Evolutionary conservation across 1,140 invertebrate species (phyloP), one percentile per base, ranked within the genome.

Genomic region (Temnothorax longispinosus): DNA sequence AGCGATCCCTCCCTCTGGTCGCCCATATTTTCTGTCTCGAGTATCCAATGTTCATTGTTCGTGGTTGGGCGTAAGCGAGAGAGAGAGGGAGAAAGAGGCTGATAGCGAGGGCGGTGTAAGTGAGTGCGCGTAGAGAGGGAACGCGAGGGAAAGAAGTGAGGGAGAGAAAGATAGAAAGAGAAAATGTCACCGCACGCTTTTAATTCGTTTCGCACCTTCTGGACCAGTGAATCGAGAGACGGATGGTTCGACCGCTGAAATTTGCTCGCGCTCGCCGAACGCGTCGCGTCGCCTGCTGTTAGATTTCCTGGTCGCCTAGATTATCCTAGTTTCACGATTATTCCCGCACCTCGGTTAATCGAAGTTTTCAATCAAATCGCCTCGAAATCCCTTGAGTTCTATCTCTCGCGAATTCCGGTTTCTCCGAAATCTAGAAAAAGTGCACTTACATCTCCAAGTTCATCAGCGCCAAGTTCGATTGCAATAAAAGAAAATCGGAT

Each of bases 151-250:
- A 85, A 75, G n/a, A 21, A 41, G 64, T 11, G 64, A 11, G 1
- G 18, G 32, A 60, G 8, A 44, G 56, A 58, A 69, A 64, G 86
- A 38, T 64, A 58, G 78, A 75, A 44, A 32, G 72, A 87, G 76
- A 64, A 60, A 67, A 71, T 62, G 84, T 87, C 84, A 88, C 87
- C 84, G 71, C 69, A 81, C 80, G 88, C 72, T 87, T 92, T 92
- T 92, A 92, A 92, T 92, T 92, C 91, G 91, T 92, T 92, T 92
- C 90, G 76, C 91, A 88, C 91, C 91, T 92, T 92, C 89, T 88
- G 90, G 72, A 64, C 87, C 75, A 89, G 60, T 89, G 88, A 88
- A 89, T 90, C 88, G 90, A 84, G 86, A 91, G 86, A 90, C 80
- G 89, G 85, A 88, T 76, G 76, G 77, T 69, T 85, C 78, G 54